Evolutionary conservation across 53 echinoderm and acorn worm species (phyloP).

Genomic region (Holothuria scabra): DNA sequence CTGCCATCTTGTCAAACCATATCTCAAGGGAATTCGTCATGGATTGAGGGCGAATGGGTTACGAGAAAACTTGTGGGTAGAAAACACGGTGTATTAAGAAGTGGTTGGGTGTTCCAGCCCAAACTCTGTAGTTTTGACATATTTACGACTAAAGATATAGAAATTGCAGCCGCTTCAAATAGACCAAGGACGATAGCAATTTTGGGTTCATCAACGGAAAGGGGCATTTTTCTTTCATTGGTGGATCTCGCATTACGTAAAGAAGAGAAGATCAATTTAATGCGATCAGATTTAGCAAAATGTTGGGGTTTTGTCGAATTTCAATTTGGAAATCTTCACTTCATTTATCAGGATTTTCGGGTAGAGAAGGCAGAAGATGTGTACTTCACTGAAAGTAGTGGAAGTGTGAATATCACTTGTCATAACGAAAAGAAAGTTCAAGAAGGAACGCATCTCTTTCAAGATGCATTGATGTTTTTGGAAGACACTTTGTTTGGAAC

Average conservation of each 20-base stretch:
- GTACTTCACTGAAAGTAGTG: background rate
- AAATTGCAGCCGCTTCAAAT: background rate
- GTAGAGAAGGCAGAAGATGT: background rate
- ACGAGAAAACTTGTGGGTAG: background rate
- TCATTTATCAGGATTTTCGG: conserved; percentile 24
- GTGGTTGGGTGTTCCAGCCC: conserved; percentile 32
- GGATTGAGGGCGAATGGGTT: conserved; percentile 7
- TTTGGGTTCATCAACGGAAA: conserved; percentile 21
- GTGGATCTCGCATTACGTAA: background rate
- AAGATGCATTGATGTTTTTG: background rate
- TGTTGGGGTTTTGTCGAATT: conserved; percentile 34
- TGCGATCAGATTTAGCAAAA: background rate
- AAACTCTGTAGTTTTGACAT: conserved; percentile 18
- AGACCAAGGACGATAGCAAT: background rate
- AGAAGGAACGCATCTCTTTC: background rate
- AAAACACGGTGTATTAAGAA: conserved; percentile 6
- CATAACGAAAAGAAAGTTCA: background rate
- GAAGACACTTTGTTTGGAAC: background rate
- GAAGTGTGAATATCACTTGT: background rate
- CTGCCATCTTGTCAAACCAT: conserved; percentile 29
- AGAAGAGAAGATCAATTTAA: background rate
- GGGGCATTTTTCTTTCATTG: conserved; percentile 26
- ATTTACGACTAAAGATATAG: background rate
- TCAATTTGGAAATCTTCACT: background rate
- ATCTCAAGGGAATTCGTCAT: background rate